Evolutionary conservation across 2,888 invertebrate genomes (phyloP).

Genomic region (Caradrina clavipalpis): DNA sequence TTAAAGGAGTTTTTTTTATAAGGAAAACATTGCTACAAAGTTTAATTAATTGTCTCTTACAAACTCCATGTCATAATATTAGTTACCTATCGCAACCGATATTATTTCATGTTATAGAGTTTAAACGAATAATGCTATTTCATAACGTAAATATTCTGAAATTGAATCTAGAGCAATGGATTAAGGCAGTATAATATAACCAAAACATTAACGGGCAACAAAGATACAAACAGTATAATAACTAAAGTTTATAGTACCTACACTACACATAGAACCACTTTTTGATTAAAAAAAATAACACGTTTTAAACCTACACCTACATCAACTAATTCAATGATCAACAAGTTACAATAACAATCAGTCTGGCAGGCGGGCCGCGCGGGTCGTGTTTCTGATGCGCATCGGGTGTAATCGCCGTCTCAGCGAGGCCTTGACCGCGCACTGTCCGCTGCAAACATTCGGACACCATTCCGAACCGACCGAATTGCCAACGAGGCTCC

Average conservation of each 20-base stretch:
- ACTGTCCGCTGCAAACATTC: constrained; percentile 70
- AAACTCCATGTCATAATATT: no score
- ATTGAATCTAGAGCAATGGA: neutral
- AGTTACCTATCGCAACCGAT: no score
- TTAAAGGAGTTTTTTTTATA: no score
- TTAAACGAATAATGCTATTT: no score
- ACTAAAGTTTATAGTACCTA: neutral
- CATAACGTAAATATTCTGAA: neutral
- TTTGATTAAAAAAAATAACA: neutral
- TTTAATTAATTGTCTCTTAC: no score
- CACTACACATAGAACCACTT: no score
- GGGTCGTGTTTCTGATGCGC: constrained; percentile 80
- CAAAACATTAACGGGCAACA: neutral
- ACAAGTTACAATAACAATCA: constrained; percentile 66
- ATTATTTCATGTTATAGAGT: no score
- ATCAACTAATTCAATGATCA: constrained; percentile 57
- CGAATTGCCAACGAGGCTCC: constrained; percentile 74
- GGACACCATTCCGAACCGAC: constrained; percentile 60
- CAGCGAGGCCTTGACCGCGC: constrained; percentile 86
- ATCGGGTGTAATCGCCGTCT: constrained; percentile 72
- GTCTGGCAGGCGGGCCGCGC: constrained; percentile 66
- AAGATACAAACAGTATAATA: neutral
- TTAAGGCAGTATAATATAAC: neutral
- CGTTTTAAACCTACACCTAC: constrained; percentile 7
- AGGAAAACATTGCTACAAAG: no score